Evolutionary conservation across 1,140 invertebrate genomes (phyloP), one percentile per base, ranked within the genome.

Genomic region (Leptinotarsa texana): DNA sequence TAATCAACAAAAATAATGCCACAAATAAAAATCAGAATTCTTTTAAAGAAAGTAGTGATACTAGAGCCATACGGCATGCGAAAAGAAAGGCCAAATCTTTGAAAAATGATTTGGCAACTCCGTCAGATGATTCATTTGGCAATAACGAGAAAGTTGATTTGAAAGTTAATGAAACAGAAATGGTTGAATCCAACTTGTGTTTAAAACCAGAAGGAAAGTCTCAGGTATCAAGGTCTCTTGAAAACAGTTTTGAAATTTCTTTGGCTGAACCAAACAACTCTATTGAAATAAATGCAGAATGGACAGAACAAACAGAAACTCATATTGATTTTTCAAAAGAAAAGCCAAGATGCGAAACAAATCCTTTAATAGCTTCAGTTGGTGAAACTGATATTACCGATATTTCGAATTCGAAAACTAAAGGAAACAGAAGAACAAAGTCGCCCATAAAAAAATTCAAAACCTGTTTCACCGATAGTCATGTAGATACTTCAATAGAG

Each of bases 321-420:
- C 17, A 62, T 62, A n/a, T 21, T n/a, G 13, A 62, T n/a, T 62
- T 21, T 62, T 62, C 61, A n/a, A 62, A n/a, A 62, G 61, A 62
- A 18, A 62, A 62, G 13, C 21, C 21, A 62, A 21, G 21, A 62
- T 18, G 17, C 13, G 11, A 62, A 62, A 21, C 21, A 21, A 62
- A 21, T 62, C 6, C 17, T 8, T 11, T 62, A 62, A 21, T 18
- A 62, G 11, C 33, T 42, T 42, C 33, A 42, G 33, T 8, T 3
- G 3, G 11, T 42, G 33, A 42, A 42, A 42, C 33, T 42, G 8
- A 42, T 42, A 42, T 42, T 42, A 42, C 33, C 8, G 33, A 42
- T 42, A 42, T 11, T 42, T 42, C 8, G 11, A 42, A 42, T 42
- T 42, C 8, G 1, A 42, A 42, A 42, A 11, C 33, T 42, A 42